These are phyloP conservation scores for Myzus persicae DNA, from an alignment of 1,140 invertebrate species.

Conservation along the genomic window DNA sequence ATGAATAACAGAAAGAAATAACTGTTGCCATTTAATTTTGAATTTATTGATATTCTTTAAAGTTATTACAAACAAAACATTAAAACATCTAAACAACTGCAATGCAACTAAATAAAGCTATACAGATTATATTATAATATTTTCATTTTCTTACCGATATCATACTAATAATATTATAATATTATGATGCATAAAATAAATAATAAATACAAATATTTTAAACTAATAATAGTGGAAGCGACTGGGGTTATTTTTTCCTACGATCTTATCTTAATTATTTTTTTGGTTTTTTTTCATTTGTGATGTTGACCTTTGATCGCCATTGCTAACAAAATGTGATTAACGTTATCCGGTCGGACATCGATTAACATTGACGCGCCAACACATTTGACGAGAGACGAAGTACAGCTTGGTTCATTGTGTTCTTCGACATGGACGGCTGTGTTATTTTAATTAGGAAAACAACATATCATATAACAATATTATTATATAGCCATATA, in stretches of 20 bases:
- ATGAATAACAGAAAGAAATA: not conserved
- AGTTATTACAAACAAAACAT: not conserved
- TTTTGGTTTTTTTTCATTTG: not conserved
- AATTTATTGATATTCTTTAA: not conserved
- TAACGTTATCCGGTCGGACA: not conserved
- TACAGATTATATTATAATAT: not conserved
- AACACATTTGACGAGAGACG: not conserved
- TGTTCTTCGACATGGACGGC: not conserved
- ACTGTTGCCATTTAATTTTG: not conserved
- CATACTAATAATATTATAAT: not conserved
- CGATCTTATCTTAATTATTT: not conserved
- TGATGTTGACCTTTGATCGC: not conserved
- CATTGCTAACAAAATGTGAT: slow-evolving; percentile 1
- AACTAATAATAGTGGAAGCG: not conserved
- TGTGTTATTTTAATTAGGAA: not conserved
- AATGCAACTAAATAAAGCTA: not conserved
- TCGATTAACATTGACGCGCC: not conserved
- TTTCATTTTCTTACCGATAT: not conserved
- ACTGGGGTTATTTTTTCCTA: not conserved
- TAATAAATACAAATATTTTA: not conserved
- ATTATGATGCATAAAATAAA: not conserved
- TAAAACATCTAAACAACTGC: not conserved
- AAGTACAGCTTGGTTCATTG: not conserved
- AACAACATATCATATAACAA: not conserved
- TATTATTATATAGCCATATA: not conserved